Percentiles rank a stretch among this genome's conserved stretches.
Evolutionary conservation across 2,888 invertebrate genomes (phyloP).

Genomic region (Eumacrocentrus americanus): DNA sequence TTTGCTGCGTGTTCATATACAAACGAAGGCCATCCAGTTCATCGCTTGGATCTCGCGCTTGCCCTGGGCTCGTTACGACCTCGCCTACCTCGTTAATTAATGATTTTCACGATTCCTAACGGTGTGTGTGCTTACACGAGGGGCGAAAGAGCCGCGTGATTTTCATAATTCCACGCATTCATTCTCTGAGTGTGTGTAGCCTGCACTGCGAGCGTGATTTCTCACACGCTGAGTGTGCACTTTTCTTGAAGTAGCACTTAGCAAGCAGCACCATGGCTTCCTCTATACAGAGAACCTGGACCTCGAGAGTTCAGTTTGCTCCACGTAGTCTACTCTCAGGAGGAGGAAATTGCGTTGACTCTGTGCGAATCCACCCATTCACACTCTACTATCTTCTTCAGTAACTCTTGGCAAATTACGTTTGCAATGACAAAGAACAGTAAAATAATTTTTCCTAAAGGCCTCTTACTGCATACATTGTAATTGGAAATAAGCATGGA

Average conservation of each 20-base stretch:
- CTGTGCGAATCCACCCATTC: slow-evolving; percentile 8
- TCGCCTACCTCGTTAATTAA: slow-evolving; percentile 40
- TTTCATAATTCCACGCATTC: slow-evolving; percentile 19
- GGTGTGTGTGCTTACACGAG: slow-evolving; percentile 14
- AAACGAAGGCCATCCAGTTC: slow-evolving; percentile 34
- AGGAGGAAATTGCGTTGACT: slow-evolving; percentile 4
- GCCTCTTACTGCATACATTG: background rate
- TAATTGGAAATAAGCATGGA: background rate
- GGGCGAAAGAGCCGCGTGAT: slow-evolving; percentile 14
- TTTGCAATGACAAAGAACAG: background rate
- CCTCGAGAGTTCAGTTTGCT: too few relatives aligned
- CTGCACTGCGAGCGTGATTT: background rate
- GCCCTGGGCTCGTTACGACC: slow-evolving; percentile 27
- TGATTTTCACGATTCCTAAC: slow-evolving; percentile 41
- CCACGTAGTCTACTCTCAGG: background rate
- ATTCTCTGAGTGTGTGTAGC: background rate
- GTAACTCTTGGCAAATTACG: slow-evolving; percentile 2
- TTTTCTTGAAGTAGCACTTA: background rate
- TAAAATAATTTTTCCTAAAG: background rate
- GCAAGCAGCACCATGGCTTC: background rate
- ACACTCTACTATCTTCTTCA: slow-evolving; percentile 9
- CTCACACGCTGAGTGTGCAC: slow-evolving; percentile 11
- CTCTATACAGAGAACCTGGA: background rate
- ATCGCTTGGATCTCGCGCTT: slow-evolving; percentile 37
- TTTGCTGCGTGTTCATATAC: slow-evolving; percentile 11